These are phyloP conservation scores for Lynx canadensis DNA, from an alignment of 2,113 vertebrate species.

Conservation along the genomic window DNA sequence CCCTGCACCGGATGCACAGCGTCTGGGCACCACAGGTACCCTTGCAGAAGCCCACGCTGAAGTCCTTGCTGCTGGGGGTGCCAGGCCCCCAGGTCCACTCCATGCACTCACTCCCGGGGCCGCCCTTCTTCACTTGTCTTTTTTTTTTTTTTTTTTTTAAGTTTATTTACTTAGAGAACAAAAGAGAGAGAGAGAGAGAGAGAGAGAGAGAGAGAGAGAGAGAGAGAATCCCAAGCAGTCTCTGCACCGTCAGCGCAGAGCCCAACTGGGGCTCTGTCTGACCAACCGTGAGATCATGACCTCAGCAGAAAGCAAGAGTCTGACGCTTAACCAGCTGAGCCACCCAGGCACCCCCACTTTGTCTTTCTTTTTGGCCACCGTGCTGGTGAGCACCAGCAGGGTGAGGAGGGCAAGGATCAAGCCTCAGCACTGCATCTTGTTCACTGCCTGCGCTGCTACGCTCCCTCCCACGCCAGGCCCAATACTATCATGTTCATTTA, in stretches of 20 bases:
- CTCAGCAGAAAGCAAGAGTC: too few species aligned
- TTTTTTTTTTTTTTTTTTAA: too few species aligned
- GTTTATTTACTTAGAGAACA: too few species aligned
- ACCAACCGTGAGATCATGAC: too few species aligned
- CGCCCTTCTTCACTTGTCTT: conserved; percentile 86
- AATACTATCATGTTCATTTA: background rate
- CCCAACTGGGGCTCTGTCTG: too few species aligned
- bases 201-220: too few species aligned
- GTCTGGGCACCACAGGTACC: conserved; percentile 90
- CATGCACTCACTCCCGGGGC: conserved; percentile 89
- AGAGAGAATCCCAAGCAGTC: too few species aligned
- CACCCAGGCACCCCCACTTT: conserved; percentile 72
- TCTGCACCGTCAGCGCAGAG: too few species aligned
- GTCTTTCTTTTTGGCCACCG: conserved; percentile 87
- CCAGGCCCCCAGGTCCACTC: conserved; percentile 93
- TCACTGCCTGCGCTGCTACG: background rate
- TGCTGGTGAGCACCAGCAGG: conserved; percentile 83
- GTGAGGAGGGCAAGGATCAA: conserved; percentile 87
- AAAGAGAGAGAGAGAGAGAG: too few species aligned
- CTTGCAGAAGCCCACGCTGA: conserved; percentile 91
- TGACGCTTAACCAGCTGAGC: too few species aligned
- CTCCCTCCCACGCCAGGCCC: conserved; percentile 9
- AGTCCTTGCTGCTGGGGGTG: conserved; percentile 91
- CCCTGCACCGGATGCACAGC: conserved; percentile 91
- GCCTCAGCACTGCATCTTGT: conserved; percentile 91